Evolutionary conservation across 53 echinoderm and acorn worm genomes (phyloP).

Genomic region (Echinometra lucunter): DNA sequence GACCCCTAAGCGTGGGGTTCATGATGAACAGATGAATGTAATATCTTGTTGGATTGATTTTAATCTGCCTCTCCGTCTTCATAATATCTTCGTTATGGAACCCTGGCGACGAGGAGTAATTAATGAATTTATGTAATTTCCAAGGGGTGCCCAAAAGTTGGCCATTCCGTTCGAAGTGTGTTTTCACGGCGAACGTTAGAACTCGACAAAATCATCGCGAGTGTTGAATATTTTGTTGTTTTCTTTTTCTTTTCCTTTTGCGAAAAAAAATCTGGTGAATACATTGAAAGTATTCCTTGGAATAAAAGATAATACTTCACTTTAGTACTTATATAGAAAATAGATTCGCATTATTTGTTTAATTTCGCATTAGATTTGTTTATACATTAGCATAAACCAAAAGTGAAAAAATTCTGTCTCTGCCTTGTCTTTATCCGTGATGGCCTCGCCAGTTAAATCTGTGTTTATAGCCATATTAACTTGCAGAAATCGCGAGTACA

Average conservation of each 20-base stretch:
- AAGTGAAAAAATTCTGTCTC: background rate
- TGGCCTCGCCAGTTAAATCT: background rate
- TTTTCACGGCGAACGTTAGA: background rate
- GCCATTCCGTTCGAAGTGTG: background rate
- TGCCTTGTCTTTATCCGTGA: background rate
- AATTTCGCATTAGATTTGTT: background rate
- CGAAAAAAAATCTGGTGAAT: too few relatives aligned
- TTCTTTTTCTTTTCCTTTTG: too few relatives aligned
- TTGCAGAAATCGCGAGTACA: background rate
- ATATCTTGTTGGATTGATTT: conserved; percentile 21
- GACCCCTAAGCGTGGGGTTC: conserved; percentile 18
- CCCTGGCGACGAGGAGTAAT: background rate
- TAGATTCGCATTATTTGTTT: too few relatives aligned
- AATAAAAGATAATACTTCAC: too few relatives aligned
- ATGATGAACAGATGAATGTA: conserved; percentile 3
- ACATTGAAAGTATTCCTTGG: too few relatives aligned
- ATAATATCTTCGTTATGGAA: background rate
- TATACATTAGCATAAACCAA: background rate
- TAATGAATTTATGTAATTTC: background rate
- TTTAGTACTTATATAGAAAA: too few relatives aligned
- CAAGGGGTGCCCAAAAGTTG: background rate
- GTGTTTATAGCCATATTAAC: background rate
- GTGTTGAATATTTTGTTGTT: too few relatives aligned
- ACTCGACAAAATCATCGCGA: too few relatives aligned
- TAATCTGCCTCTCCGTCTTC: background rate